Conservation (phyloP, 2,797 vertebrate species). For the Danio choprae region DNA sequence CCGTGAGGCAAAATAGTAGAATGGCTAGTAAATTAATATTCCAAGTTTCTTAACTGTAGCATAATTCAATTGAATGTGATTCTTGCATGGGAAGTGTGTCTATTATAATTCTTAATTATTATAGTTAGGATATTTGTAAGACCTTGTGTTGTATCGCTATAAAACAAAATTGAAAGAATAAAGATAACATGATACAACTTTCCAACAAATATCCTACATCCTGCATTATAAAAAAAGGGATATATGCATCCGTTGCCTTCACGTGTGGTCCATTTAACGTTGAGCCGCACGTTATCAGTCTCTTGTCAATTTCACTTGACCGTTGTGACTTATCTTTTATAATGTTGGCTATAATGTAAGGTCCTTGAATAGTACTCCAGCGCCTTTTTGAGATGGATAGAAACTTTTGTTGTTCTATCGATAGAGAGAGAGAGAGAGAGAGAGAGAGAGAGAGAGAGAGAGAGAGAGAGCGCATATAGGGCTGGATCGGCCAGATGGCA, state of each 20-base stretch:
- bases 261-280: not conserved
- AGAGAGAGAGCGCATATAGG: not conserved
- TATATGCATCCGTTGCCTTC: not conserved
- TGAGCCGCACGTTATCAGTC: not conserved
- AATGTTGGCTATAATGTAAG: not conserved
- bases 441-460: not conserved
- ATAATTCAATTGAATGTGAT: not conserved
- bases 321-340: not conserved
- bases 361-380: not conserved
- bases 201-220: not conserved
- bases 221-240: not conserved
- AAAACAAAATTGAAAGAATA: not conserved
- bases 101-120: not conserved
- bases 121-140: not conserved
- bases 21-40: not conserved
- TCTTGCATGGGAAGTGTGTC: not conserved
- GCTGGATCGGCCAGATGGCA: slow-evolving; percentile 52
- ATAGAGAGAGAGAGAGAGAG: too few species aligned
- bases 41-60: not conserved
- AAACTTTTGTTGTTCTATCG: not conserved
- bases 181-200: not conserved
- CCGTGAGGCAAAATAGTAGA: not conserved
- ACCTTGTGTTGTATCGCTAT: too few species aligned
- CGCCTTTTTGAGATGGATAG: not conserved
- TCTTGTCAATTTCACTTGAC: not conserved